These are phyloP conservation scores for Deilephila porcellus DNA, from an alignment of 2,888 invertebrate species.

Conservation along the genomic window DNA sequence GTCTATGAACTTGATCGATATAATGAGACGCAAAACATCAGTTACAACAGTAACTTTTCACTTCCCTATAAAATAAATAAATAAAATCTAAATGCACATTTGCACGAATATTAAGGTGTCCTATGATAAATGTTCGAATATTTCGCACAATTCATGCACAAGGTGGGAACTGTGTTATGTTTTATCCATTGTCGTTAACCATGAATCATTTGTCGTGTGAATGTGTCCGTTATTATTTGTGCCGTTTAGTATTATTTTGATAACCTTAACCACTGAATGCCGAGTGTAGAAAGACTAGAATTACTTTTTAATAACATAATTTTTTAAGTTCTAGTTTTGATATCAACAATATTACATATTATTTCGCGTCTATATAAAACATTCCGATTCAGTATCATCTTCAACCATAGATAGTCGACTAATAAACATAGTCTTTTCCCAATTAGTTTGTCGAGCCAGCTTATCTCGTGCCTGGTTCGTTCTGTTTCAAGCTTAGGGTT, in stretches of 20 bases:
- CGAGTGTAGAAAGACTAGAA: background rate
- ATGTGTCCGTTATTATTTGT: conserved; percentile 4
- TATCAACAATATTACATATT: no score
- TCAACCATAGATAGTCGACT: no score
- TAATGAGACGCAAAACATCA: no score
- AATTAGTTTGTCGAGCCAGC: no score
- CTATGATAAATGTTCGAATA: background rate
- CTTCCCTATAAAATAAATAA: background rate
- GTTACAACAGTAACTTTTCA: no score
- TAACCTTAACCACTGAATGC: background rate
- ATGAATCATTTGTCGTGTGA: conserved; percentile 29
- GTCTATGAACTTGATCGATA: no score
- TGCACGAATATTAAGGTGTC: background rate
- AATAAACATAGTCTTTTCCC: no score
- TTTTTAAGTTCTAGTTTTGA: background rate
- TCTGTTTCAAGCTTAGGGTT: no score
- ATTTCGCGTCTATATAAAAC: no score
- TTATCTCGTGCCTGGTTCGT: no score
- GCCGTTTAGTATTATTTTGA: background rate
- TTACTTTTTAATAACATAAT: background rate
- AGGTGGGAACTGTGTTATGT: conserved; percentile 21
- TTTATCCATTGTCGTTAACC: conserved; percentile 4
- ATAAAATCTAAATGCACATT: background rate
- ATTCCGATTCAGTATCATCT: no score
- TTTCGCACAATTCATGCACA: conserved; percentile 16